Evolutionary conservation across 2,113 vertebrate species (phyloP), one percentile per base, ranked within the genome.

Genomic region (Gadus chalcogrammus): DNA sequence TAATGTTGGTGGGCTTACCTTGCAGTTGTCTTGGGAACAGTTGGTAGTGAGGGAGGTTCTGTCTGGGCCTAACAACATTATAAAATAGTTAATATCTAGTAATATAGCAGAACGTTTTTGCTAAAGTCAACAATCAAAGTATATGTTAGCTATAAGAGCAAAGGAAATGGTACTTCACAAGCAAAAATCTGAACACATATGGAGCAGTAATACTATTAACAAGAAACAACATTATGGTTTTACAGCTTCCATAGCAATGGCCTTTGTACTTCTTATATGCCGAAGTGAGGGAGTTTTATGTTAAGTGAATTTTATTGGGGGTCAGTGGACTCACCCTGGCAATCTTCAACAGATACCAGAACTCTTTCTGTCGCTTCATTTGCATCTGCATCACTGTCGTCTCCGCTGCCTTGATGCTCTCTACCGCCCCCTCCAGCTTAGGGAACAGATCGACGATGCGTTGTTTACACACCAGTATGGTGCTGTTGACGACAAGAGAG

Each of bases 341-440:
- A 73, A 99, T 96, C 91, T 96, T 99, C 75, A 99, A 92, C 68
- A 99, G 91, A 83, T 96, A 96, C 97, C 97, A 99, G 79, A 98
- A 98, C 86, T 98, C 96, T 72, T 94, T 93, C 87, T 99, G 97
- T 70, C 97, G 93, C 83, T 97, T 98, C 61, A 93, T 93, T 80
- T 99, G 97, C 95, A 98, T 98, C 82, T 97, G 95, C 94, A 97
- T 96, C 75, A 99, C 93, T 1, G 92, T 94, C 69, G 82, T 90
- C 85, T 98, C 97, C 67, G 96, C 94, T 73, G 94, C 93, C 90
- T 94, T 97, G 84, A 99, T 98, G 85, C 91, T 93, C 77, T 94
- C 95, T 7, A 97, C 87, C 8, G 95, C 94, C 77, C 89, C 89
- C 85, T 99, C 96, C 65, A 99, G 92, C 80, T 96, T 93, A 0